A percentile compares a stretch with the other conserved stretches of the same genome.
Evolutionary conservation across 2,113 vertebrate genomes (phyloP).

Genomic region (Odontesthes bonariensis): DNA sequence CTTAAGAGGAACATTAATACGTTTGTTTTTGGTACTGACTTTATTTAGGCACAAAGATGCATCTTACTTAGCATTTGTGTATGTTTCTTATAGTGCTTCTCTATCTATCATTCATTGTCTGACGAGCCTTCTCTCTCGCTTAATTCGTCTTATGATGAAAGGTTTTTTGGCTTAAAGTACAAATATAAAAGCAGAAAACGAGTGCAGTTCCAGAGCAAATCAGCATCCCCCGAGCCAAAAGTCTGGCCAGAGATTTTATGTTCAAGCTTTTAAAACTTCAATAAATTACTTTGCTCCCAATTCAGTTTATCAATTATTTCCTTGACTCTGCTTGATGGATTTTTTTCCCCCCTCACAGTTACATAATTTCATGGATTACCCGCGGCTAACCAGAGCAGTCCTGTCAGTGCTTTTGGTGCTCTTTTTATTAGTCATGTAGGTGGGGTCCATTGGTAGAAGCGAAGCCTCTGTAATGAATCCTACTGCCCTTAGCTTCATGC

Average conservation of each 20-base stretch:
- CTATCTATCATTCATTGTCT: constrained; percentile 24
- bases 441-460: constrained; percentile 52
- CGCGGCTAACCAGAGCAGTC: constrained; percentile 19
- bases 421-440: constrained; percentile 66
- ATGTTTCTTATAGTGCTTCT: constrained; percentile 5
- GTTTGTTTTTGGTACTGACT: constrained; percentile 26
- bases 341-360: background rate
- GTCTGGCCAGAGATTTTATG: constrained; percentile 24
- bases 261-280: constrained; percentile 28
- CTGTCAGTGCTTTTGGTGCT: constrained; percentile 48
- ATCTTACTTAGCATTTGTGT: constrained; percentile 13
- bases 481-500: constrained; percentile 45
- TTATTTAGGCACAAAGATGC: constrained; percentile 13
- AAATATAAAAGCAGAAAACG: constrained; percentile 2
- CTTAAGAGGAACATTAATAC: constrained; percentile 15
- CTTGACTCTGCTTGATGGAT: constrained; percentile 14
- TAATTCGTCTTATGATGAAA: background rate
- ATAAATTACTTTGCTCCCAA: constrained; percentile 17
- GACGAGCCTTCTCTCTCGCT: background rate
- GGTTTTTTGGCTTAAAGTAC: too few relatives aligned
- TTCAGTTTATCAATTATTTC: constrained; percentile 24
- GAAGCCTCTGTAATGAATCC: constrained; percentile 67
- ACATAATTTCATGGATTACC: background rate
- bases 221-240: constrained; percentile 11
- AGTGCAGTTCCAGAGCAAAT: constrained; percentile 14